These are phyloP conservation scores for Myoxocephalus aenaeus DNA, from an alignment of 2,797 vertebrate genomes.

Conservation along the genomic window DNA sequence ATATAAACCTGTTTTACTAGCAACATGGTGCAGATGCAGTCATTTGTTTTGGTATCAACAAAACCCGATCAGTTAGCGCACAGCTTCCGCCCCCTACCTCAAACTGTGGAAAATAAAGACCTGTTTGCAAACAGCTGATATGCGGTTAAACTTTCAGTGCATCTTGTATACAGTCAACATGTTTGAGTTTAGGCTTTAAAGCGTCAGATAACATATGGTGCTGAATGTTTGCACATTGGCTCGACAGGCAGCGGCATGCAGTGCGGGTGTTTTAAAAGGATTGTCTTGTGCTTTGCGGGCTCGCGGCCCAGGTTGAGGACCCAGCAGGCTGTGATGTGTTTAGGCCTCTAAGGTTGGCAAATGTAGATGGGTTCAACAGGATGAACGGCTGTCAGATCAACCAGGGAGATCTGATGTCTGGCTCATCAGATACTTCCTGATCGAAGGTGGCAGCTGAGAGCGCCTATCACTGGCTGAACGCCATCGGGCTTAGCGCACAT, in stretches of 20 bases:
- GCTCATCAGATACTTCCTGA: slow-evolving; percentile 76
- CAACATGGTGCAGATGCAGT: slow-evolving; percentile 59
- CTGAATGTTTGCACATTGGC: slow-evolving; percentile 2
- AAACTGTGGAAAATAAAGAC: slow-evolving; percentile 62
- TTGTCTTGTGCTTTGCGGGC: slow-evolving; percentile 44
- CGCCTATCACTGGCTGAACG: slow-evolving; percentile 39
- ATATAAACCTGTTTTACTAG: slow-evolving; percentile 74
- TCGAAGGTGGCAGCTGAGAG: slow-evolving; percentile 66
- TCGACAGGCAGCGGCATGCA: slow-evolving; percentile 8
- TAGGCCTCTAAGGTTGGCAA: slow-evolving; percentile 43
- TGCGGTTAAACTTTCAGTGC: slow-evolving; percentile 48
- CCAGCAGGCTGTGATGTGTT: slow-evolving; percentile 34
- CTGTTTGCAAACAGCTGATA: slow-evolving; percentile 79
- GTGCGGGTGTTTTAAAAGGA: slow-evolving; percentile 55
- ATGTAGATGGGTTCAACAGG: slow-evolving; percentile 49
- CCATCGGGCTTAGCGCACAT: slow-evolving; percentile 40
- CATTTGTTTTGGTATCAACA: slow-evolving; percentile 76
- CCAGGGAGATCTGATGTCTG: slow-evolving; percentile 59
- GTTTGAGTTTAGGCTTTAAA: slow-evolving; percentile 57
- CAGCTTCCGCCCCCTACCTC: slow-evolving; percentile 44
- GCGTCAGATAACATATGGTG: slow-evolving; percentile 42
- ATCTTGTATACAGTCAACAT: slow-evolving; percentile 75
- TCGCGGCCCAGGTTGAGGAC: slow-evolving; percentile 21
- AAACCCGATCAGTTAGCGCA: slow-evolving; percentile 55
- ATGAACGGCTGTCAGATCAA: slow-evolving; percentile 60